Evolutionary conservation across 1,140 invertebrate genomes (phyloP), one percentile per base, ranked within the genome.

Genomic region (Pachypeltis micranthus): DNA sequence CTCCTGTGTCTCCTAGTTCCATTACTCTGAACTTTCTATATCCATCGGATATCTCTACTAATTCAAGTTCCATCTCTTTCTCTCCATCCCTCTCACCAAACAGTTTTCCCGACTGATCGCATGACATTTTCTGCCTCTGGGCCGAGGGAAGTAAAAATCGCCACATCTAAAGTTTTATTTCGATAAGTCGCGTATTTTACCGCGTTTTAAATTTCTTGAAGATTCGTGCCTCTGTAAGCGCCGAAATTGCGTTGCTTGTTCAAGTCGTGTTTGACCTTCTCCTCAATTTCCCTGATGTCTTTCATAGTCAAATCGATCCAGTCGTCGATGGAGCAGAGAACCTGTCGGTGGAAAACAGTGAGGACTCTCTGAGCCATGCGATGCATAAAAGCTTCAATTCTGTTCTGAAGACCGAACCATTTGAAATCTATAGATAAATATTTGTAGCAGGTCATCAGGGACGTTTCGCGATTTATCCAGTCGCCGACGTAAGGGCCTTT

Each of bases 401-500:
- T 28, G 19, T 21, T 34, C 29, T 60, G 59, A 4, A 60, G 59
- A n/a, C 59, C 59, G 31, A 60, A 60, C 59, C 59, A 60, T 24
- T 34, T 54, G 59, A 60, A 60, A 23, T 60, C 27, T 21, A 60
- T 24, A 7, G 7, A 34, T n/a, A 60, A 12, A 23, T 34, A 21
- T 24, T 60, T 60, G 59, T 60, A 60, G 29, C 59, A 60, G 1
- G 59, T 60, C 59, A 60, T 60, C 7, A 60, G 26, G 24, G 59
- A 29, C 12, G 7, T 10, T 10, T 29, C 29, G 12, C 27, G 29
- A 2, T 55, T 23, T 29, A 55, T n/a, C 94, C 95, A 98, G 58
- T 84, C 81, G 24, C 96, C 91, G 23, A 70, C 72, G 1, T 99
- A 75, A 1, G 95, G 95, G 14, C 96, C 96, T 62, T 95, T 81